Evolutionary conservation across 1,140 invertebrate species (phyloP), one percentile per base, ranked within the genome.

Genomic region (Panagrolaimus sp.): DNA sequence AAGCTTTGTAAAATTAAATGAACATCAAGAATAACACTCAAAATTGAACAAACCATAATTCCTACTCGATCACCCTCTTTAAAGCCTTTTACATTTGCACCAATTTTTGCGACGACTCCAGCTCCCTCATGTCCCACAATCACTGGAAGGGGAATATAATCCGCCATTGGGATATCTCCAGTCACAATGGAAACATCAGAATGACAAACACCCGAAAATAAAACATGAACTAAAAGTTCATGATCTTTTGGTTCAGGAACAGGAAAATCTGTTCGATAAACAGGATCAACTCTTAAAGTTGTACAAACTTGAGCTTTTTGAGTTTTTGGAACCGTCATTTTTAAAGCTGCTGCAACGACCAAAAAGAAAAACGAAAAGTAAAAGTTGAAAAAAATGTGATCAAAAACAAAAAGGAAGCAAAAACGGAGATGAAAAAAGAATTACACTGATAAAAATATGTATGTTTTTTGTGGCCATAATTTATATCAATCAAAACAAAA

Each of bases 11-110:
- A 21, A 2, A 26, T 17, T n/a, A 52, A 21, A 32, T 8, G 12
- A 14, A 14, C 52, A 24, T n/a, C 17, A 12, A 28, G 14, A 26
- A 26, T 52, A 52, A 21, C 7, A 14, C 8, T n/a, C n/a, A 58
- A 65, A 65, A n/a, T 66, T 24, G 8, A 58, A 26, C 64, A 17
- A 10, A 58, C 52, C 52, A 26, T 58, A 14, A 58, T 58, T n/a
- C 52, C 52, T 1, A 28, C 52, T 12, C 17, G 52, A 21, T 58
- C 52, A 1, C 52, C 52, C 4, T 26, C 52, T 10, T 58, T 58
- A 58, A 58, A 21, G 28, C 28, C 28, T 12, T 24, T 58, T 12
- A 58, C 52, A 58, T 58, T 58, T 8, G 15, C 5, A n/a, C 52
- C 52, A 58, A 58, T 14, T 58, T 58, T 58, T 24, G 28, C 52